A percentile compares a stretch with the other conserved stretches of the same genome.
Evolutionary conservation across 2,888 invertebrate species (phyloP).

Genomic region (Pollenia angustigena): DNA sequence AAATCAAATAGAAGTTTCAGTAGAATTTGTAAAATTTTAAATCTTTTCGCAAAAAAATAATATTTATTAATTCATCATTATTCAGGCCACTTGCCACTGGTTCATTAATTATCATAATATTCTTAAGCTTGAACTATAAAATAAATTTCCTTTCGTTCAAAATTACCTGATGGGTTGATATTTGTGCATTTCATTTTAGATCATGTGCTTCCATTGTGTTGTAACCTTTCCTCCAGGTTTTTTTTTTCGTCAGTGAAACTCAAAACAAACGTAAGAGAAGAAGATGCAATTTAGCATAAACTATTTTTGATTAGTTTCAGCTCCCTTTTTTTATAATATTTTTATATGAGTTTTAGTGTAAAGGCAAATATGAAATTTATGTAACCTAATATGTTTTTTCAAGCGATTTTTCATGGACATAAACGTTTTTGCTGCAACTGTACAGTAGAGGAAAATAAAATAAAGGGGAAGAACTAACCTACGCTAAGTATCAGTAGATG

Average conservation of each 20-base stretch:
- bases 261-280: conserved; percentile 26
- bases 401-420: conserved; percentile 28
- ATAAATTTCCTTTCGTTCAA: conserved; percentile 12
- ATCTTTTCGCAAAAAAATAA: too few relatives aligned
- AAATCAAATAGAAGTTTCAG: too few relatives aligned
- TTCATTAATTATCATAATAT: too few relatives aligned
- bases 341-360: conserved; percentile 34
- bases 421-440: not conserved
- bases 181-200: conserved; percentile 19
- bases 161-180: conserved; percentile 40
- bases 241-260: conserved; percentile 1
- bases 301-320: conserved; percentile 74
- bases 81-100: too few relatives aligned
- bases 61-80: too few relatives aligned
- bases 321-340: conserved; percentile 62
- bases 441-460: conserved; percentile 12
- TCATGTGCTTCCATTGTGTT: not conserved
- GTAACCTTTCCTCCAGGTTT: conserved; percentile 4
- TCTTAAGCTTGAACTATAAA: too few relatives aligned
- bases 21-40: too few relatives aligned
- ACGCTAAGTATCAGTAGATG: too few relatives aligned
- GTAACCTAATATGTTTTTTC: conserved; percentile 48
- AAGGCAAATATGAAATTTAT: conserved; percentile 57
- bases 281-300: conserved; percentile 74
- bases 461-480: not conserved